These are phyloP conservation scores for Cyprinodon diabolis DNA, from an alignment of 2,797 vertebrate species.

Conservation along the genomic window DNA sequence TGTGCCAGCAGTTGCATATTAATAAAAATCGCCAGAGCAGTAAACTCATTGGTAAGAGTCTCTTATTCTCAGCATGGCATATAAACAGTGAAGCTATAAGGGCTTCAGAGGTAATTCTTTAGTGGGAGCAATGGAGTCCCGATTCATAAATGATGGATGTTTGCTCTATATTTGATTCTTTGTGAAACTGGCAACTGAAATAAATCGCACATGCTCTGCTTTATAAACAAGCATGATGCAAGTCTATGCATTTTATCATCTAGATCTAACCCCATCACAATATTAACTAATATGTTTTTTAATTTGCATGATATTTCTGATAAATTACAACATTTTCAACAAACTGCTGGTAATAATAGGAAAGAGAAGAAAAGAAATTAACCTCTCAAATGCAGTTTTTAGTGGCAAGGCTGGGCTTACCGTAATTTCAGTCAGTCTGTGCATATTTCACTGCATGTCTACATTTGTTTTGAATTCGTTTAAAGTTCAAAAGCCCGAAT, in stretches of 20 bases:
- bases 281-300: not conserved
- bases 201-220: not conserved
- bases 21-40: slow-evolving; percentile 35
- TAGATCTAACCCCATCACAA: slow-evolving; percentile 27
- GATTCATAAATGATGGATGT: slow-evolving; percentile 46
- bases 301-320: too few relatives aligned
- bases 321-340: too few relatives aligned
- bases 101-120: slow-evolving; percentile 26
- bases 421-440: too few relatives aligned
- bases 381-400: too few relatives aligned
- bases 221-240: not conserved
- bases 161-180: slow-evolving; percentile 21
- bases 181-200: slow-evolving; percentile 7
- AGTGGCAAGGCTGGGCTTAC: too few relatives aligned
- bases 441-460: not conserved
- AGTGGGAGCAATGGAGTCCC: slow-evolving; percentile 15
- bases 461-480: not conserved
- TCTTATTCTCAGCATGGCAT: slow-evolving; percentile 34
- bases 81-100: slow-evolving; percentile 34
- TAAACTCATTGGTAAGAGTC: slow-evolving; percentile 25
- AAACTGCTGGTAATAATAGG: too few relatives aligned
- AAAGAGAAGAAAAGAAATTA: too few relatives aligned
- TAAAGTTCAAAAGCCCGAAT: not conserved
- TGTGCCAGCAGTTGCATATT: slow-evolving; percentile 24
- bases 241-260: not conserved